Conservation (phyloP, 2,888 invertebrate genomes). For the Suillia variegata region DNA sequence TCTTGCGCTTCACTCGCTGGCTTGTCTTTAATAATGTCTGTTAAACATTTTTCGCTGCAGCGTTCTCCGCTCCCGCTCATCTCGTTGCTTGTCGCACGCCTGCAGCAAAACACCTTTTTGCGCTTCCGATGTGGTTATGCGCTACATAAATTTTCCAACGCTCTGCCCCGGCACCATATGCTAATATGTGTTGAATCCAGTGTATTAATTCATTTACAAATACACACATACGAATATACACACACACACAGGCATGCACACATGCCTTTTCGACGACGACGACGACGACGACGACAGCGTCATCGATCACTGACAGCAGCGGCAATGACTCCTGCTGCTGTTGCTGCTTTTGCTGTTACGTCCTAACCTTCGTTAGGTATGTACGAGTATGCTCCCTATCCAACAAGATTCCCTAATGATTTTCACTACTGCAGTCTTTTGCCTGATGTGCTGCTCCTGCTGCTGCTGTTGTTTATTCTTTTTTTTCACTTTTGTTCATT, state of each 20-base stretch:
- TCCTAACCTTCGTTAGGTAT: no score
- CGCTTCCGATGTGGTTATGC: not conserved
- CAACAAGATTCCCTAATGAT: no score
- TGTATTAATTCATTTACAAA: conserved; percentile 50
- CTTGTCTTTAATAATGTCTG: not conserved
- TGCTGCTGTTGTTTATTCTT: not conserved
- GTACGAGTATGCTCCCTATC: no score
- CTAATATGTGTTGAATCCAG: conserved; percentile 48
- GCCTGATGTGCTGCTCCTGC: not conserved
- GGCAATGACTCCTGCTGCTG: conserved; percentile 32
- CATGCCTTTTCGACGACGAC: no score
- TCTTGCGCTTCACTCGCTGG: no score
- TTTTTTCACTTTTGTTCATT: not conserved
- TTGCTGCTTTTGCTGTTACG: no score
- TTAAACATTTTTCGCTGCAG: no score
- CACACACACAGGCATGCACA: conserved; percentile 5
- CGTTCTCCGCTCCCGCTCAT: no score
- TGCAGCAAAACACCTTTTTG: not conserved
- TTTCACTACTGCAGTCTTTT: no score
- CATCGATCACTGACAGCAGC: conserved; percentile 45
- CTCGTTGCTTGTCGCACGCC: not conserved
- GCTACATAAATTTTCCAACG: not conserved
- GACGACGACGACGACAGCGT: no score
- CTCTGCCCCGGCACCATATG: conserved; percentile 8
- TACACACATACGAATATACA: no score